These are phyloP conservation scores for Halisarca cf. caerulea DNA, from an alignment of 37 sponge, comb jelly and placozoan species.

Conservation along the genomic window DNA sequence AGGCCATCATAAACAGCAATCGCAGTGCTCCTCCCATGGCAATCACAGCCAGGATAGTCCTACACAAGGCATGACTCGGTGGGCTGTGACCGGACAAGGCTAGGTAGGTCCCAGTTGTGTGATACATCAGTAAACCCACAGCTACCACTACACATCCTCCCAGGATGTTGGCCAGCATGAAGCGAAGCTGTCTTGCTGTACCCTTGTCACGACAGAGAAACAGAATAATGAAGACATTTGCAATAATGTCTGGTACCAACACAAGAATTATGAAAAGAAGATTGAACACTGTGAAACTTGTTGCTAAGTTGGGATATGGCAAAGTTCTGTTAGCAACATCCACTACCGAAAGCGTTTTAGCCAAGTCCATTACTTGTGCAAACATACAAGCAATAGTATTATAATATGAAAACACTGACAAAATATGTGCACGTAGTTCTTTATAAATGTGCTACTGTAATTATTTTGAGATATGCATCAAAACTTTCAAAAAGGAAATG, in stretches of 20 bases:
- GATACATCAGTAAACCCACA: neutral
- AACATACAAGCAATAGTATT: too few species aligned
- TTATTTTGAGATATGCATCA: too few species aligned
- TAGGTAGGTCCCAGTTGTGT: neutral
- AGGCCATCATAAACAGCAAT: neutral
- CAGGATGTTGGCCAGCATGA: neutral
- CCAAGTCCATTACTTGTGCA: too few species aligned
- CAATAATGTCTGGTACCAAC: neutral
- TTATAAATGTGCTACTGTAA: too few species aligned
- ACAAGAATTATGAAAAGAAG: neutral
- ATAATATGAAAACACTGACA: too few species aligned
- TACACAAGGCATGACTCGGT: neutral
- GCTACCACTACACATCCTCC: neutral
- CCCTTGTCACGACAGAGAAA: neutral
- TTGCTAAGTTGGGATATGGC: too few species aligned
- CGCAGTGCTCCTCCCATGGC: neutral
- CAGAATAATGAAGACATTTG: neutral
- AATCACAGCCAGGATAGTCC: neutral
- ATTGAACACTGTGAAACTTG: neutral
- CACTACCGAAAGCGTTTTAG: too few species aligned
- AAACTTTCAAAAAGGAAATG: too few species aligned
- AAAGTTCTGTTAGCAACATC: too few species aligned
- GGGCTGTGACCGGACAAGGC: neutral
- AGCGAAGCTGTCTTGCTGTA: neutral
- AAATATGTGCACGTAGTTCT: too few species aligned